Evolutionary conservation across 2,797 vertebrate species (phyloP).

Genomic region (Girardinus metallicus): DNA sequence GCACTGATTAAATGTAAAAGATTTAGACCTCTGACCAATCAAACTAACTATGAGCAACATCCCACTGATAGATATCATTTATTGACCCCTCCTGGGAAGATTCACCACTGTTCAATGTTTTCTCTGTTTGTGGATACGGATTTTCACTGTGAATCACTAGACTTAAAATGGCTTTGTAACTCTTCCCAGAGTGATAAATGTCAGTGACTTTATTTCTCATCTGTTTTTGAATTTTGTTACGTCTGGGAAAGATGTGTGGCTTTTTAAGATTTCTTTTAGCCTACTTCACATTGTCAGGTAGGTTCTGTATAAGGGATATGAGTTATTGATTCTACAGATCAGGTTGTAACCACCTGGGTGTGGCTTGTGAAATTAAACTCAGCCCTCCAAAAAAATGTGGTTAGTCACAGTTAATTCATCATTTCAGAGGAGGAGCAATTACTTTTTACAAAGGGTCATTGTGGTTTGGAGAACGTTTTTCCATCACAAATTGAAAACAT

Average conservation of each 20-base stretch:
- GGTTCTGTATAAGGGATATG: not conserved
- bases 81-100: not conserved
- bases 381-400: not conserved
- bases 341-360: not conserved
- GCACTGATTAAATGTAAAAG: not conserved
- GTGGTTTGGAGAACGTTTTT: not conserved
- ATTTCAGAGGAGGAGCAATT: not conserved
- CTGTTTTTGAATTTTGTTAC: not conserved
- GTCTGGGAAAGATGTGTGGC: not conserved
- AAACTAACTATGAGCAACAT: not conserved
- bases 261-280: not conserved
- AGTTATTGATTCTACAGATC: not conserved
- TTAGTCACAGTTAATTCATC: not conserved
- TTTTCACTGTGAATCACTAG: not conserved
- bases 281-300: not conserved
- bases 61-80: not conserved
- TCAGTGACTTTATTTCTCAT: not conserved
- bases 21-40: not conserved
- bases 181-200: not conserved
- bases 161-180: not conserved
- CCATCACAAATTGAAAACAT: not conserved
- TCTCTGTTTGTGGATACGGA: not conserved
- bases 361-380: not conserved
- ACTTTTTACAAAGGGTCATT: not conserved
- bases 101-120: not conserved